Conservation (phyloP, 2,797 vertebrate genomes). For the Chaetodon trifasciatus region DNA sequence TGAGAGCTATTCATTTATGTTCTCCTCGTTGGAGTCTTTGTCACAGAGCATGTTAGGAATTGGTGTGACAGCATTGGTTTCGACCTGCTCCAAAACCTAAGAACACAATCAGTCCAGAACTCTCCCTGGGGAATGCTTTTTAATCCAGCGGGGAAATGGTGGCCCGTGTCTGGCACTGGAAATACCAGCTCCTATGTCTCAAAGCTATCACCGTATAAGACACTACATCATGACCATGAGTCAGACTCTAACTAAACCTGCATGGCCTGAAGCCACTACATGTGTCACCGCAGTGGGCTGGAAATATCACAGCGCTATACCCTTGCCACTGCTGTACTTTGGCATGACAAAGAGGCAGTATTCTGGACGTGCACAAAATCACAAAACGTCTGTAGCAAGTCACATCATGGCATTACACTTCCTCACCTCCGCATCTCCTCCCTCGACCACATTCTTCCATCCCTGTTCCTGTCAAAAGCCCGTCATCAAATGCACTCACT, state of each 20-base stretch:
- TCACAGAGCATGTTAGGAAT: constrained; percentile 46
- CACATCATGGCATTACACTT: constrained; percentile 70
- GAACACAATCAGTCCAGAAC: constrained; percentile 74
- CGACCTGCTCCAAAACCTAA: constrained; percentile 58
- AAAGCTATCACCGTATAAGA: constrained; percentile 78
- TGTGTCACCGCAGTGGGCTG: constrained; percentile 76
- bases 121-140: constrained; percentile 72
- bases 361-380: constrained; percentile 79
- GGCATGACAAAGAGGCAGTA: constrained; percentile 77
- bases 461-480: constrained; percentile 72
- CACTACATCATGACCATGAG: constrained; percentile 83
- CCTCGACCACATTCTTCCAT: constrained; percentile 51
- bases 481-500: constrained; percentile 75
- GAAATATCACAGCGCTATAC: constrained; percentile 78
- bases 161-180: constrained; percentile 69
- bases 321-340: constrained; percentile 74
- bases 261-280: constrained; percentile 79
- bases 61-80: constrained; percentile 53
- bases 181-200: constrained; percentile 81
- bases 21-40: constrained; percentile 43
- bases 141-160: constrained; percentile 73
- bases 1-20: constrained; percentile 16
- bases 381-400: constrained; percentile 69
- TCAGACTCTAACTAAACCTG: constrained; percentile 83
- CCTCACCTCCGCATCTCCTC: constrained; percentile 46